Conservation (phyloP, 2,113 vertebrate species). For the Salvelinus sp. region DNA sequence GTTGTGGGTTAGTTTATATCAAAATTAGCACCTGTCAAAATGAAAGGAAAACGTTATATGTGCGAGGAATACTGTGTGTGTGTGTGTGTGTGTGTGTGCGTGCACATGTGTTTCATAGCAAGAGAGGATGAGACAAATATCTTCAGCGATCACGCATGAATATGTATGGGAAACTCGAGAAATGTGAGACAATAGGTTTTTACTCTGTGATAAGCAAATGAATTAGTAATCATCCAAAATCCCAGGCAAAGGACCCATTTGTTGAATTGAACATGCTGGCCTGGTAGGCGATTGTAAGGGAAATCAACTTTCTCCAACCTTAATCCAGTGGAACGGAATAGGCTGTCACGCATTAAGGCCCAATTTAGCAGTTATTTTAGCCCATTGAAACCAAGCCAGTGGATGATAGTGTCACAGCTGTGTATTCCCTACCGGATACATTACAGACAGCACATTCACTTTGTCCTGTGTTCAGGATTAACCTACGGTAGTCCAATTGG, state of each 20-base stretch:
- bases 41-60: too few species aligned
- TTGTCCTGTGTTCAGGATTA: constrained; percentile 10
- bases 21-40: too few species aligned
- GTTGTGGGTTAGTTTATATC: too few species aligned
- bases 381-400: constrained; percentile 32
- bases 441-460: constrained; percentile 29
- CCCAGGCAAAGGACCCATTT: constrained; percentile 60
- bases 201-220: constrained; percentile 8
- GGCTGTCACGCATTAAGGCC: constrained; percentile 49
- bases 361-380: constrained; percentile 55
- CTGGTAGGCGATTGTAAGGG: constrained; percentile 41
- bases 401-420: constrained; percentile 42
- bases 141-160: not conserved
- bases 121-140: too few species aligned
- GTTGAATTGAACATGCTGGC: constrained; percentile 54
- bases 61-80: not conserved
- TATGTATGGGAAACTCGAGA: not conserved
- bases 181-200: constrained; percentile 9
- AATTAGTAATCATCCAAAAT: not conserved
- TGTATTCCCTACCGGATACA: constrained; percentile 27
- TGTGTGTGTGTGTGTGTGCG: too few species aligned
- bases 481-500: not conserved
- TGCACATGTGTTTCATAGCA: too few species aligned
- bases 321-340: constrained; percentile 62
- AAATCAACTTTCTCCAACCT: constrained; percentile 25